Conservation (phyloP, 2,113 vertebrate genomes). For the Melanerpes formicivorus region DNA sequence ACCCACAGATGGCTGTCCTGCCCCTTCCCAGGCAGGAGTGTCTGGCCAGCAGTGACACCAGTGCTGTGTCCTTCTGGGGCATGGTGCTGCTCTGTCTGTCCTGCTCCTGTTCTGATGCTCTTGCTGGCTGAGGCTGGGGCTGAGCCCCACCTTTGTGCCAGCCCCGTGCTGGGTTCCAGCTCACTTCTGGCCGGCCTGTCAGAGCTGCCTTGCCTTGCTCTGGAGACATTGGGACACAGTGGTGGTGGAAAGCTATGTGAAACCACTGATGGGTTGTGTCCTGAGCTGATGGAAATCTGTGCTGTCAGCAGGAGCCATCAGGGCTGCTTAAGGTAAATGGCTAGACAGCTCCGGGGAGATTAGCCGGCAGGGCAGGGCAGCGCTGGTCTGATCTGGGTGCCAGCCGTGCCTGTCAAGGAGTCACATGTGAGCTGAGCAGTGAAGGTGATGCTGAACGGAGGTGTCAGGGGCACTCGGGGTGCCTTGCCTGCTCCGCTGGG, state of each 20-base stretch:
- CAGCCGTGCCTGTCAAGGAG: slow-evolving; percentile 23
- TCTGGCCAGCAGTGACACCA: not conserved
- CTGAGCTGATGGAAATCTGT: slow-evolving; percentile 52
- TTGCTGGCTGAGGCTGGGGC: not conserved
- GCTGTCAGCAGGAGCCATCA: slow-evolving; percentile 50
- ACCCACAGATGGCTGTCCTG: not conserved
- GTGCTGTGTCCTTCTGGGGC: rapidly evolving
- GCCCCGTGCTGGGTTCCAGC: not conserved
- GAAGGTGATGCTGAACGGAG: not conserved
- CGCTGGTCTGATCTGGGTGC: not conserved
- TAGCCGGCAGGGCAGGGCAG: not conserved
- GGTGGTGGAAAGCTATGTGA: not conserved
- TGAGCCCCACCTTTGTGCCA: not conserved
- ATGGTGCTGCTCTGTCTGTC: not conserved
- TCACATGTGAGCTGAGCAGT: not conserved
- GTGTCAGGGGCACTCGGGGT: not conserved
- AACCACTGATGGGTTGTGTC: not conserved
- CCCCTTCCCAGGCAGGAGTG: not conserved
- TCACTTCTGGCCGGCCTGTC: not conserved
- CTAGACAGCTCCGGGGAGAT: slow-evolving; percentile 27
- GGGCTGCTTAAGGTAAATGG: slow-evolving; percentile 40
- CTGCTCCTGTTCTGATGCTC: not conserved
- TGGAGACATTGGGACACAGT: not conserved
- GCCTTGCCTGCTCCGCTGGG: not conserved
- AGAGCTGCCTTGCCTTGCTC: not conserved